Evolutionary conservation across 2,113 vertebrate genomes (phyloP), one percentile per base, ranked within the genome.

Genomic region (Gymnorhina tibicen): DNA sequence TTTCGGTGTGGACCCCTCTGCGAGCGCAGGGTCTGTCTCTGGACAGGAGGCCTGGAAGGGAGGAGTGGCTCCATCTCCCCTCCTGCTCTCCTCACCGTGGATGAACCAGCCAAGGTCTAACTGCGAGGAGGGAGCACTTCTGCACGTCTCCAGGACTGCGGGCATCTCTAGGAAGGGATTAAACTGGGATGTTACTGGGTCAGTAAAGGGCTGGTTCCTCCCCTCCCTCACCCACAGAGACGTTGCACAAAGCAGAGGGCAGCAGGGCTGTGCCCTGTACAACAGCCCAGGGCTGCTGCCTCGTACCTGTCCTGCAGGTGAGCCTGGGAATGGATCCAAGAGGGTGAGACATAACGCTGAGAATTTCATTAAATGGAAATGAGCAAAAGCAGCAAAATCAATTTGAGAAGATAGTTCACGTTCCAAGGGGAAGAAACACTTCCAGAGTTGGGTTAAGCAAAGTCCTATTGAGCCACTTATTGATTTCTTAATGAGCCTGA

Each of bases 401-500:
- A 58, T 69, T 22, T 42, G 30, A 87, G 74, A 76, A 83, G 81
- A 80, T 35, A 8, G 28, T 83, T 94, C 82, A 47, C 1, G 0
- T 93, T 91, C 53, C 2, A 10, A 28, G 55, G 55, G 72, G 62
- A 90, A 91, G 46, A 80, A 93, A 90, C 33, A 55, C 42, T 86
- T 80, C 47, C 55, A 67, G 90, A 96, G 83, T 50, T 32, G 58
- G 85, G 75, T 91, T 86, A 94, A 90, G 89, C 85, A 85, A 93
- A 92, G 63, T 67, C 63, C 72, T 66, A 9, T 49, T 73, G 91
- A 96, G 52, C 33, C 44, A 66, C 35, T 80, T 90, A 95, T 13
- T 85, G 77, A 95, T 96, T 96, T 85, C 74, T 93, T 85, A 97
- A 91, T 58, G 77, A 95, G 62, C 30, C 20, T 27, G 12, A 26